Evolutionary conservation across 2,113 vertebrate genomes (phyloP).

Genomic region (Tricholaema leucomelas): DNA sequence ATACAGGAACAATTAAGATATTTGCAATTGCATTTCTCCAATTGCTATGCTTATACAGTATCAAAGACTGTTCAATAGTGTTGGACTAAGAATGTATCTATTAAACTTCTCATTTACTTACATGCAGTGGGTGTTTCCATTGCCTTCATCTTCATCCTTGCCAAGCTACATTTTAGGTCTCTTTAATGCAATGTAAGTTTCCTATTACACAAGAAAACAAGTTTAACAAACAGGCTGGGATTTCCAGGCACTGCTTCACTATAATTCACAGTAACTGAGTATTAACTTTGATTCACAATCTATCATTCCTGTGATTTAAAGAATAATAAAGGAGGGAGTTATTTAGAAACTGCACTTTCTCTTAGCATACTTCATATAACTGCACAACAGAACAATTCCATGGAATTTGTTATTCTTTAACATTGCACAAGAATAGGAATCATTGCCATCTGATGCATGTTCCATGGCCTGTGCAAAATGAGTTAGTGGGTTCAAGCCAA

Average conservation of each 20-base stretch:
- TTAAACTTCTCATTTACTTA: conserved; percentile 29
- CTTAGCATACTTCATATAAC: neutral
- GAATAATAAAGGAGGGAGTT: neutral
- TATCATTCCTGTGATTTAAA: conserved; percentile 8
- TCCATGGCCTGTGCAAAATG: conserved; percentile 50
- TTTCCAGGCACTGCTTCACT: conserved; percentile 3
- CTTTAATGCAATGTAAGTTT: neutral
- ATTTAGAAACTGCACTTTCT: conserved; percentile 21
- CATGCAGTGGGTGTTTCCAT: neutral
- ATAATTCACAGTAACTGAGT: conserved; percentile 23
- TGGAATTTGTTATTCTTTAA: conserved; percentile 26
- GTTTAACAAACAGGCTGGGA: conserved; percentile 24
- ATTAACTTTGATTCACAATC: conserved; percentile 52
- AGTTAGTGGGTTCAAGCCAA: conserved; percentile 57
- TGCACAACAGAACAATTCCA: conserved; percentile 10
- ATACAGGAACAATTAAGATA: neutral
- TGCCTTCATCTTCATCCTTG: neutral
- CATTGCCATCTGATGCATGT: conserved; percentile 27
- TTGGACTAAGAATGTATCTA: neutral
- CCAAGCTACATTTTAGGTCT: neutral
- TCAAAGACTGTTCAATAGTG: neutral
- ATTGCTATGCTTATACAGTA: neutral
- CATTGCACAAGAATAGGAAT: neutral
- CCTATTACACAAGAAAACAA: neutral
- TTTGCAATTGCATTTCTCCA: neutral